These are phyloP conservation scores for Drosophila parabipectinata DNA, from an alignment of 1,140 invertebrate species.

Conservation along the genomic window DNA sequence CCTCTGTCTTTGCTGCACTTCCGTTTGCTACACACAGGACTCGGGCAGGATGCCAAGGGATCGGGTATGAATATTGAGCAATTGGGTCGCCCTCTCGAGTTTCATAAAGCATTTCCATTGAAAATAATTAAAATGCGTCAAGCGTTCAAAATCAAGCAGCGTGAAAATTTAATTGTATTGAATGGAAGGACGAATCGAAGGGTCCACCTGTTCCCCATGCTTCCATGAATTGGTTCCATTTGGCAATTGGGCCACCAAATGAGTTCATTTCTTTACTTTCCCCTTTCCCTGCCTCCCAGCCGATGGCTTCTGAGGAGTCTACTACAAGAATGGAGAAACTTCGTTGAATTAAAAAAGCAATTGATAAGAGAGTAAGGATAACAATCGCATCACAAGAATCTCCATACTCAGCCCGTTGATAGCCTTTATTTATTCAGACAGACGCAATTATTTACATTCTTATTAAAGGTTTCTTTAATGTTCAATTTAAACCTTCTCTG, in stretches of 20 bases:
- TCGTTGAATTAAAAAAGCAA: constrained; percentile 24
- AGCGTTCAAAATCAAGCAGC: constrained; percentile 80
- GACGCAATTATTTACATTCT: not conserved
- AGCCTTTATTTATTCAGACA: too few relatives aligned
- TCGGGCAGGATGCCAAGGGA: constrained; percentile 38
- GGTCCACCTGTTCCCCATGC: constrained; percentile 19
- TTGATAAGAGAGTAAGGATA: constrained; percentile 20
- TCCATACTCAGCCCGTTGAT: not conserved
- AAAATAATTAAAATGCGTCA: constrained; percentile 82
- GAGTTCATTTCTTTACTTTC: constrained; percentile 30
- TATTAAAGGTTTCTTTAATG: not conserved
- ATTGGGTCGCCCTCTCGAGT: constrained; percentile 57
- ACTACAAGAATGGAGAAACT: constrained; percentile 24
- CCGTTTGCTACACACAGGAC: constrained; percentile 44
- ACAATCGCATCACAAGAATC: not conserved
- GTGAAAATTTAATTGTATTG: constrained; percentile 82
- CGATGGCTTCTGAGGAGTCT: constrained; percentile 16
- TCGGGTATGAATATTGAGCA: constrained; percentile 34
- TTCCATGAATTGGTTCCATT: constrained; percentile 44
- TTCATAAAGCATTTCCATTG: constrained; percentile 77
- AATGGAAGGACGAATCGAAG: constrained; percentile 20
- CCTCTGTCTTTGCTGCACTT: constrained; percentile 63
- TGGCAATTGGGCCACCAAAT: constrained; percentile 53
- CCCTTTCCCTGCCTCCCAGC: not conserved
- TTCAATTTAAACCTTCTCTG: not conserved